Base-by-base conservation (phyloP, 1,140 invertebrate species). In the Polypedilum vanderplanki region DNA sequence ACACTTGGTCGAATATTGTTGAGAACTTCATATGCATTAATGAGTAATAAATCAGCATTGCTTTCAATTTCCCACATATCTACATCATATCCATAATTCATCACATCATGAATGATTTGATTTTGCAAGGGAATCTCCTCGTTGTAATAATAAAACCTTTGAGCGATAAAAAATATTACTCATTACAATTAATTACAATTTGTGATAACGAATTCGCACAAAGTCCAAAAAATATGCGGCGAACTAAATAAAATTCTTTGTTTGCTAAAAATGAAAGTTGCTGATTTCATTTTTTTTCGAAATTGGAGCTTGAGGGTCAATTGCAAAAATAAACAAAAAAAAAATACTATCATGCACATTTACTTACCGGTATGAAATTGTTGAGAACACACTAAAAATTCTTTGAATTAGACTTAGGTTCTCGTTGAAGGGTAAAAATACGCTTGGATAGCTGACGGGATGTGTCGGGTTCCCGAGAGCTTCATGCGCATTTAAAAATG, bases 21-120 rank as follows among this genome's bases (percentile, higher is more conserved):
- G 77, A 85, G 81, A 18, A 83, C 77, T 2, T 83, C 82, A 82
- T 87, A 82, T 9, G 79, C 78, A 77, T 85, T 86, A 3, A 85
- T 75, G 75, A 90, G 84, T n/a, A 88, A 67, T 79, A 89, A 79
- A 75, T 84, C 84, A 1, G 85, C 79, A 78, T 86, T 85, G 73
- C 80, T 80, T 41, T 81, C 79, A 15, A 88, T 77, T 74, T 85
- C 83, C 5, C 78, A 76, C 17, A 85, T 24, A 15, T 78, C 74
- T 0, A 84, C 83, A 2, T 83, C 74, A 57, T 57, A 15, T 57
- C n/a, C 46, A 57, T 57, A 12, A 7, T 57, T 57, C 10, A 57
- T 12, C 10, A 57, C 46, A 57, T 57, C n/a, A 3, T 17, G 10
- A 3, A 57, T 57, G 4, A 82, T 75, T 74, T 76, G 64, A 73